Evolutionary conservation across 2,797 vertebrate genomes (phyloP).

Genomic region (Fistularia commersonii): DNA sequence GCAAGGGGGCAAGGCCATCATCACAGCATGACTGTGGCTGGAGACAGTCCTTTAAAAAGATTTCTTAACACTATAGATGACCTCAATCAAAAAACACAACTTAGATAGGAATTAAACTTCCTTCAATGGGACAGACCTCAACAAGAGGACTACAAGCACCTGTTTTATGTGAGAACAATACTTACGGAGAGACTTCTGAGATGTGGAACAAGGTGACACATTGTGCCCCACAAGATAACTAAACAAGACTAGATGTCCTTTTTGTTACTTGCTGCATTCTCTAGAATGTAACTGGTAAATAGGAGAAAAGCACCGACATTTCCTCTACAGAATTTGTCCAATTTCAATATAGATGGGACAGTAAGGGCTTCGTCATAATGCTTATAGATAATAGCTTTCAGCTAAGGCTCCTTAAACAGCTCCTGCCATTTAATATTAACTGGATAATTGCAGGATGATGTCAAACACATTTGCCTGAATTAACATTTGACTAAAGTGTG

Average conservation of each 20-base stretch:
- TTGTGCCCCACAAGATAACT: too few species aligned
- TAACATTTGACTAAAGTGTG: conserved; percentile 40
- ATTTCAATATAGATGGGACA: conserved; percentile 38
- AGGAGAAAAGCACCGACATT: too few species aligned
- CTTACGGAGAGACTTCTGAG: too few species aligned
- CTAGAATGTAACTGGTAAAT: too few species aligned
- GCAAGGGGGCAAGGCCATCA: conserved; percentile 29
- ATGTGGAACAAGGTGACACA: too few species aligned
- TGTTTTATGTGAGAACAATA: too few species aligned
- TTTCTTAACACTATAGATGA: conserved; percentile 29
- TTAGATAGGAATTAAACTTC: too few species aligned
- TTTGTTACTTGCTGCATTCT: too few species aligned
- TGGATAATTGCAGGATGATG: conserved; percentile 41
- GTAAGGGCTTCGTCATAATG: conserved; percentile 43
- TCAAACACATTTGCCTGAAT: conserved; percentile 31
- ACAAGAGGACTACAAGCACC: too few species aligned
- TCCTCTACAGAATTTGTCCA: conserved; percentile 1
- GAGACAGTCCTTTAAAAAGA: conserved; percentile 45
- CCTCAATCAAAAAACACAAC: conserved; percentile 12
- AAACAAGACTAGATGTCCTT: too few species aligned
- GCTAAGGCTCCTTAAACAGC: conserved; percentile 40
- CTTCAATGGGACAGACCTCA: too few species aligned
- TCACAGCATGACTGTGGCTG: conserved; percentile 26
- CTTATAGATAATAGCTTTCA: conserved; percentile 52
- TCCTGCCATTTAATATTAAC: conserved; percentile 40